Evolutionary conservation across 2,113 vertebrate genomes (phyloP).

Genomic region (Peromyscus polionotus): DNA sequence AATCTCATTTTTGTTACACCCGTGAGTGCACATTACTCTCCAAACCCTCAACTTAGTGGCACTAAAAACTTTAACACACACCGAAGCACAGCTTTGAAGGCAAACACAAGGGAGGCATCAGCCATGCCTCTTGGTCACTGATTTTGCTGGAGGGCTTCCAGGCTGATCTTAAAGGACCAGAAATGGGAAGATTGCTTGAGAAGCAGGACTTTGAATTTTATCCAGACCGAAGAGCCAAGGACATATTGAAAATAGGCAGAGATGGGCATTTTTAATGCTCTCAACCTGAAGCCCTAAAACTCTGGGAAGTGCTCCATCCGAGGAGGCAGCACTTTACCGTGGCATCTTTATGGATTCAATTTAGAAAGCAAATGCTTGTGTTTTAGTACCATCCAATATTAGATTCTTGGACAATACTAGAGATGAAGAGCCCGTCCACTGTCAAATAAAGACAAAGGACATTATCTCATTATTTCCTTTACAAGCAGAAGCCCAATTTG

Average conservation of each 20-base stretch:
- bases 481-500: slow-evolving; percentile 66
- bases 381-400: slow-evolving; percentile 68
- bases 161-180: slow-evolving; percentile 10
- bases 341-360: slow-evolving; percentile 57
- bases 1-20: slow-evolving; percentile 43
- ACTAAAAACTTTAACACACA: background rate
- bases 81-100: background rate
- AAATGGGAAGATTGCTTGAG: slow-evolving; percentile 9
- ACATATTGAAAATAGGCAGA: background rate
- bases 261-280: background rate
- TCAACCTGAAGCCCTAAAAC: slow-evolving; percentile 30
- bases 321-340: slow-evolving; percentile 39
- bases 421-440: slow-evolving; percentile 69
- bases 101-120: background rate
- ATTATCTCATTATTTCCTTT: slow-evolving; percentile 73
- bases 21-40: background rate
- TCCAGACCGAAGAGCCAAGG: background rate
- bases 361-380: slow-evolving; percentile 69
- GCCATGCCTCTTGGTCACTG: background rate
- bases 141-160: slow-evolving; percentile 11
- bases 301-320: slow-evolving; percentile 45
- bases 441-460: slow-evolving; percentile 75
- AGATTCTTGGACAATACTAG: slow-evolving; percentile 75
- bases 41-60: slow-evolving; percentile 21
- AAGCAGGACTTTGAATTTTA: slow-evolving; percentile 26